Evolutionary conservation across 2,797 vertebrate genomes (phyloP).

Genomic region (Oryzias dopingdopingensis): DNA sequence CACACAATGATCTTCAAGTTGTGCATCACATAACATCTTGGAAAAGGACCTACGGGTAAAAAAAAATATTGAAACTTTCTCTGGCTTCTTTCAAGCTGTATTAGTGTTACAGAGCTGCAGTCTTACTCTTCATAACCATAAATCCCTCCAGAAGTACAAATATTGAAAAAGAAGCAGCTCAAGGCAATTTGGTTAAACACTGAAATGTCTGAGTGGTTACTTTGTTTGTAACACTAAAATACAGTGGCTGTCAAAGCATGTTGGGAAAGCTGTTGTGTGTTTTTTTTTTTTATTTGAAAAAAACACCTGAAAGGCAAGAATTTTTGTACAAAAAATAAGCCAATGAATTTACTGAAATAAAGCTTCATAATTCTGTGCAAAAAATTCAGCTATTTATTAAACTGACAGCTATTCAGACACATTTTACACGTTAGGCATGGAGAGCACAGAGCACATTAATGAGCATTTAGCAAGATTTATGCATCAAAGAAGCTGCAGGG

Average conservation of each 20-base stretch:
- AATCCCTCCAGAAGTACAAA: slow-evolving; percentile 46
- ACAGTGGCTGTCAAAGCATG: slow-evolving; percentile 17
- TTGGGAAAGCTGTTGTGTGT: neutral
- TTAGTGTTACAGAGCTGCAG: slow-evolving; percentile 39
- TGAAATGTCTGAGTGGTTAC: slow-evolving; percentile 18
- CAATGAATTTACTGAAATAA: too few relatives aligned
- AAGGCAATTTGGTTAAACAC: slow-evolving; percentile 38
- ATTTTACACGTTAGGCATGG: slow-evolving; percentile 12
- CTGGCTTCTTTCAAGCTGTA: slow-evolving; percentile 27
- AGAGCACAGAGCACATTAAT: slow-evolving; percentile 7
- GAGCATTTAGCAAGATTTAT: slow-evolving; percentile 2
- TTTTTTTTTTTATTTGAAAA: too few relatives aligned
- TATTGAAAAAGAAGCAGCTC: slow-evolving; percentile 55
- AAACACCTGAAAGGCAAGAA: too few relatives aligned
- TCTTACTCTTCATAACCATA: slow-evolving; percentile 51
- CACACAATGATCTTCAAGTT: slow-evolving; percentile 46
- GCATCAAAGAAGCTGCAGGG: slow-evolving; percentile 1
- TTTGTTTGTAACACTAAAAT: slow-evolving; percentile 24
- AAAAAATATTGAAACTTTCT: slow-evolving; percentile 37
- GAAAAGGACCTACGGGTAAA: slow-evolving; percentile 35
- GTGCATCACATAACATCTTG: slow-evolving; percentile 45
- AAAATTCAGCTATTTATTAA: slow-evolving; percentile 11
- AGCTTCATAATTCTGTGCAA: slow-evolving; percentile 1
- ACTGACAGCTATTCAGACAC: neutral
- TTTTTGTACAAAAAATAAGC: too few relatives aligned